A percentile compares a stretch with the other conserved stretches of the same genome.
Conservation (phyloP, 2,888 invertebrate genomes). For the Drosophila vallismaia region DNA sequence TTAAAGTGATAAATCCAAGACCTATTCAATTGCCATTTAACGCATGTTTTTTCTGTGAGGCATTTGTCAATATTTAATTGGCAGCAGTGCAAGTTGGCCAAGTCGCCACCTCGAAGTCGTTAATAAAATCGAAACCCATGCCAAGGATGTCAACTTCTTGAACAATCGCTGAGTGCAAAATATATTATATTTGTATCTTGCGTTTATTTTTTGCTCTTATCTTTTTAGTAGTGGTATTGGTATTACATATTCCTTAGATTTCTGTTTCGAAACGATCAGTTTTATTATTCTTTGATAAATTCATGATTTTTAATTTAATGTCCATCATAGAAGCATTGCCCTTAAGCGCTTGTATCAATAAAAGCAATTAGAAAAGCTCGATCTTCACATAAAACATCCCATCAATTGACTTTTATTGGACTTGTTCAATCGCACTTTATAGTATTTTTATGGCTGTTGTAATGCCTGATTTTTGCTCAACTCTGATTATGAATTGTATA, state of each 20-base stretch:
- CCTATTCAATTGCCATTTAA: slow-evolving; percentile 42
- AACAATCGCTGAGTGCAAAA: slow-evolving; percentile 22
- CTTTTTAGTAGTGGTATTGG: neutral
- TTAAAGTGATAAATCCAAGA: slow-evolving; percentile 44
- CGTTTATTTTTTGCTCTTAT: slow-evolving; percentile 5
- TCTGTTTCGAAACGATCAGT: too few relatives aligned
- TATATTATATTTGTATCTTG: neutral
- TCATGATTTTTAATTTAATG: too few relatives aligned
- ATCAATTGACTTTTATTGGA: slow-evolving; percentile 27
- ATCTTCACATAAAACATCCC: slow-evolving; percentile 34
- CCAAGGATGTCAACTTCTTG: slow-evolving; percentile 81
- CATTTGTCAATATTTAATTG: slow-evolving; percentile 68
- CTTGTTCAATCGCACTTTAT: slow-evolving; percentile 26
- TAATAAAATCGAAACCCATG: slow-evolving; percentile 64
- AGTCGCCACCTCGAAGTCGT: slow-evolving; percentile 15
- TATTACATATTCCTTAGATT: too few relatives aligned
- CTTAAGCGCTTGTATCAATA: slow-evolving; percentile 44
- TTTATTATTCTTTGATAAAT: too few relatives aligned
- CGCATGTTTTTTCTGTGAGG: slow-evolving; percentile 27
- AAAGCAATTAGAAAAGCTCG: slow-evolving; percentile 9
- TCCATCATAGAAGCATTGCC: neutral
- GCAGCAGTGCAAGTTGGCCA: slow-evolving; percentile 16
- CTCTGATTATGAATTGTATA: too few relatives aligned
- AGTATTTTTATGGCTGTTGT: slow-evolving; percentile 1
- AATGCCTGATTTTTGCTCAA: neutral